A percentile compares a stretch with the other conserved stretches of the same genome.
Evolutionary conservation across 35 echinoderm and acorn worm species (phyloP).

Genomic region (Apostichopus parvimensis): DNA sequence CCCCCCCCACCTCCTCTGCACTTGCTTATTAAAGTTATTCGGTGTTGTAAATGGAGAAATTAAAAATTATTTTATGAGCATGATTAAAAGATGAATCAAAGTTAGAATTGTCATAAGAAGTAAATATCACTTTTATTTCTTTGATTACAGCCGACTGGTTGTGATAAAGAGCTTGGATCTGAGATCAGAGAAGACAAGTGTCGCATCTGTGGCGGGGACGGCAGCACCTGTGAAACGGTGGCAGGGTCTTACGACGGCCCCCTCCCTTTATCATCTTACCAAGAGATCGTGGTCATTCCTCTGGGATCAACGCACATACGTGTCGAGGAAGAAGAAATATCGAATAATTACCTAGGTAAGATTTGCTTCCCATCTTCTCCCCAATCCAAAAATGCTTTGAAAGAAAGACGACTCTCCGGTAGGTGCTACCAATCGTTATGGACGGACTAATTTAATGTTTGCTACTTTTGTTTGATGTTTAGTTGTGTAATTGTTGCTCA

Average conservation of each 20-base stretch:
- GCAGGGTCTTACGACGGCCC: slow-evolving; percentile 43
- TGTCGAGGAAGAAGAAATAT: slow-evolving; percentile 68
- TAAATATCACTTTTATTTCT: background rate
- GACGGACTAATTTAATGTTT: too few species aligned
- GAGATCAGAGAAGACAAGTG: slow-evolving; percentile 85
- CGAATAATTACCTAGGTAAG: slow-evolving; percentile 91
- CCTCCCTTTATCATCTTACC: slow-evolving; percentile 65
- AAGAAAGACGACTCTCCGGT: too few species aligned
- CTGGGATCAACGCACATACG: slow-evolving; percentile 76
- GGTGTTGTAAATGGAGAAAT: too few species aligned
- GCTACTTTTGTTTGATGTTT: too few species aligned
- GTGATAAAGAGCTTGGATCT: slow-evolving; percentile 83
- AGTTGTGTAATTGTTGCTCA: too few species aligned
- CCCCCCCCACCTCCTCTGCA: too few species aligned
- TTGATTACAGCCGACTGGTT: slow-evolving; percentile 75
- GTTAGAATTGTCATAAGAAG: too few species aligned
- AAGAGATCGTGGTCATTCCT: slow-evolving; percentile 87
- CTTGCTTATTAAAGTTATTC: too few species aligned
- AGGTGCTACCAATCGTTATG: too few species aligned
- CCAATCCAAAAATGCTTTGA: too few species aligned
- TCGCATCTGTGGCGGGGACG: slow-evolving; percentile 93
- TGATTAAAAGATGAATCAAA: too few species aligned
- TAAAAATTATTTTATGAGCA: too few species aligned
- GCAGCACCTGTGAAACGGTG: slow-evolving; percentile 88
- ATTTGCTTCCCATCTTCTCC: background rate